Conservation (phyloP, 2,113 vertebrate species). For the Oreochromis aureus region DNA sequence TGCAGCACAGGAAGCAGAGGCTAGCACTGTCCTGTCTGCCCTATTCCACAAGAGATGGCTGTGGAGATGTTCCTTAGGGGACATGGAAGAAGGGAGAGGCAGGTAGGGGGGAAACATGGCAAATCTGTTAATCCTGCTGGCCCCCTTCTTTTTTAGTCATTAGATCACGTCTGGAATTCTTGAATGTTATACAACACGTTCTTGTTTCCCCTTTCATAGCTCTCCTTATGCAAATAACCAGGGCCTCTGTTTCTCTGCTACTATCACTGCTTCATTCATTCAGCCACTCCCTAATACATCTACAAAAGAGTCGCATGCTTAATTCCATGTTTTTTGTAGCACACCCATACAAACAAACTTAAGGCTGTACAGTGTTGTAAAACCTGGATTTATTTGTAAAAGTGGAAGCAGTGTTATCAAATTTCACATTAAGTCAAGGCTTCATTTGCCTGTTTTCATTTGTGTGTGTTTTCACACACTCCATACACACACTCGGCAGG, state of each 20-base stretch:
- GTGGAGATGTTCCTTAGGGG: conserved; percentile 44
- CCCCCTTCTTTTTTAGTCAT: conserved; percentile 75
- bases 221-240: conserved; percentile 38
- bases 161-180: conserved; percentile 67
- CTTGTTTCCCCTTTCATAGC: conserved; percentile 46
- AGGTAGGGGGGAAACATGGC: conserved; percentile 56
- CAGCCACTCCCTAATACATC: background rate
- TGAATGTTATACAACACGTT: conserved; percentile 68
- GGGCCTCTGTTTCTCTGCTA: background rate
- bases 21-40: conserved; percentile 15
- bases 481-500: background rate
- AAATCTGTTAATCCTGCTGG: conserved; percentile 60
- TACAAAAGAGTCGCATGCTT: background rate
- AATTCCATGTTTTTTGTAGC: background rate
- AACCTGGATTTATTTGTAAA: conserved; percentile 32
- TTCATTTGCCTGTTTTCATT: background rate
- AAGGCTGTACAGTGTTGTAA: conserved; percentile 30
- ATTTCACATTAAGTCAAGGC: background rate
- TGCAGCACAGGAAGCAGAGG: conserved; percentile 56
- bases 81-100: conserved; percentile 24
- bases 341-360: background rate
- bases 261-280: background rate
- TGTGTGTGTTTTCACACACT: background rate
- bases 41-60: conserved; percentile 36
- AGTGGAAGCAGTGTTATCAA: background rate